phyloP scores from a whole-genome alignment of 2,113 vertebrate genomes.

The Genyomyrus donnyi region DNA sequence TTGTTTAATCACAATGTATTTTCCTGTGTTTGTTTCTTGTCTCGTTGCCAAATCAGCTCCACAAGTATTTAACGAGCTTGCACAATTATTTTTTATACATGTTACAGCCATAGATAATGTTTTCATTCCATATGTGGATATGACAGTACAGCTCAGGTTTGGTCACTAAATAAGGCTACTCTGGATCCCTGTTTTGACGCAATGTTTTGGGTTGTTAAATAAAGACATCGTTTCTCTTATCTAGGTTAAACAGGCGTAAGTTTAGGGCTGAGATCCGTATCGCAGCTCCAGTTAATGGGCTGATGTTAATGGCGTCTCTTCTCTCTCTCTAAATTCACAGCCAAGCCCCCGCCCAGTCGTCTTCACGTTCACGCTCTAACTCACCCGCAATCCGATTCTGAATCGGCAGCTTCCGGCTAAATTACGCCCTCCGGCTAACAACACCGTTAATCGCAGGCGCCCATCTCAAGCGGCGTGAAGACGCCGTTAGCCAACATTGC shows the following conservation, averaged over 20 bases:
- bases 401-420: slow-evolving; percentile 2
- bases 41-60: background rate
- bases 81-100: background rate
- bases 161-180: background rate
- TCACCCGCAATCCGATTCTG: background rate
- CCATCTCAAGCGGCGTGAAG: slow-evolving; percentile 12
- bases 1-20: background rate
- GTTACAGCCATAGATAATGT: background rate
- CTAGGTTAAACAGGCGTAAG: background rate
- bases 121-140: background rate
- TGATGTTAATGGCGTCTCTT: background rate
- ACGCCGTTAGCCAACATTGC: slow-evolving; percentile 18
- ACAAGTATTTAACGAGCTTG: background rate
- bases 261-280: background rate
- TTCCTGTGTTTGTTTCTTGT: background rate
- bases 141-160: background rate
- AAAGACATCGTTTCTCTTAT: background rate
- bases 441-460: slow-evolving; percentile 24
- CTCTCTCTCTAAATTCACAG: background rate
- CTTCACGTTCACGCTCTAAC: background rate
- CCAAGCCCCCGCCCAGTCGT: background rate
- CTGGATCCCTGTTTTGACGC: background rate
- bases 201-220: background rate
- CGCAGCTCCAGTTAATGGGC: background rate
- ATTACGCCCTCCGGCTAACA: background rate